Conservation (phyloP, 2,888 invertebrate genomes). For the Meiosimyza decipiens region DNA sequence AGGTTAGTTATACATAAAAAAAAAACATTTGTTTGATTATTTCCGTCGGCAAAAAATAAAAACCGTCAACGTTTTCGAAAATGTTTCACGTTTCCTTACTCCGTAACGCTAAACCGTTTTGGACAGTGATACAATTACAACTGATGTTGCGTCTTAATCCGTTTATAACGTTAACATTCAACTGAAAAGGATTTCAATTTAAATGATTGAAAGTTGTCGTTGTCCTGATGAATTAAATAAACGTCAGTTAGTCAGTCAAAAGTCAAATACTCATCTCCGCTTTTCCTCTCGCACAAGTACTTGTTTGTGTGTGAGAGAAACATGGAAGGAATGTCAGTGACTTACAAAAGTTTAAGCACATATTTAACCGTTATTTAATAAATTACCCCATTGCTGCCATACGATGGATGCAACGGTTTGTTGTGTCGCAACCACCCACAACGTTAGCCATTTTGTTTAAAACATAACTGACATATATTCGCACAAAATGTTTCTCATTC, state of each 20-base stretch:
- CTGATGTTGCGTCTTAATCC: conserved; percentile 60
- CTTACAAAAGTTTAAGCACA: conserved; percentile 45
- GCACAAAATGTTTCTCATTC: background rate
- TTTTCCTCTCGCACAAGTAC: conserved; percentile 6
- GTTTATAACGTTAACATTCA: conserved; percentile 46
- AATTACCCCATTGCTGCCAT: conserved; percentile 27
- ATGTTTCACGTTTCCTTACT: background rate
- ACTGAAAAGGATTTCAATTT: conserved; percentile 23
- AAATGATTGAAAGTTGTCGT: conserved; percentile 26
- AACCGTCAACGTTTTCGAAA: conserved; percentile 8
- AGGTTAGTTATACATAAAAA: background rate
- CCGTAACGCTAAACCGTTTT: conserved; percentile 50
- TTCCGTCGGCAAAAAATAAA: conserved; percentile 24
- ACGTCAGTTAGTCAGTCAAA: conserved; percentile 40
- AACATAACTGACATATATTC: background rate
- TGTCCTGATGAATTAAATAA: conserved; percentile 34
- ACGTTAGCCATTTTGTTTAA: conserved; percentile 64
- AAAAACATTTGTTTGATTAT: background rate
- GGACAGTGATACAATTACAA: conserved; percentile 60
- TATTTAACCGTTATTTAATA: conserved; percentile 60
- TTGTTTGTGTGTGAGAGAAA: conserved; percentile 10
- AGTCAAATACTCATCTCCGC: conserved; percentile 2
- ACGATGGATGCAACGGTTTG: background rate
- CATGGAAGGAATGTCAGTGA: conserved; percentile 14
- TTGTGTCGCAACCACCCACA: conserved; percentile 18